Evolutionary conservation across 2,797 vertebrate genomes (phyloP).

Genomic region (Manis javanica): DNA sequence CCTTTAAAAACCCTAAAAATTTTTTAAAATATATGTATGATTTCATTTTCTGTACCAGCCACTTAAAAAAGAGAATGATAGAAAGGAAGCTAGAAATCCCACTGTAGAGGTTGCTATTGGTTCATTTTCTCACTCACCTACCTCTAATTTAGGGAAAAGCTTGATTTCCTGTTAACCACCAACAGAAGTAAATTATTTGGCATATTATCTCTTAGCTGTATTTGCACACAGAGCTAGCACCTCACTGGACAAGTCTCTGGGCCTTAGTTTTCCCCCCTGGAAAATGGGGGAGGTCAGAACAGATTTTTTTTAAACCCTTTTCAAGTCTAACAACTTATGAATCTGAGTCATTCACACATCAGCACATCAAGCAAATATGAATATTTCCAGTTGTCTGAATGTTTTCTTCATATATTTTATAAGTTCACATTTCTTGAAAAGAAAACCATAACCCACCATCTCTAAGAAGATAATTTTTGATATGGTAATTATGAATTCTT

Average conservation of each 20-base stretch:
- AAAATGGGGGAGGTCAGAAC: not conserved
- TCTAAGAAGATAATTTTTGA: not conserved
- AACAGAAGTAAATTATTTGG: not conserved
- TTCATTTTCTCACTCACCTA: not conserved
- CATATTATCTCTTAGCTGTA: not conserved
- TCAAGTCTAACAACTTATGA: not conserved
- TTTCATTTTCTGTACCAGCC: not conserved
- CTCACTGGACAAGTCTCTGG: not conserved
- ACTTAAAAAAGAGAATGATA: not conserved
- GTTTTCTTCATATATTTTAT: constrained; percentile 26
- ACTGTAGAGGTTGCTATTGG: not conserved
- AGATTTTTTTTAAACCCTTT: not conserved
- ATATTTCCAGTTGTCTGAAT: not conserved
- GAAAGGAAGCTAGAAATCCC: not conserved
- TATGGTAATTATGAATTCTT: constrained; percentile 15
- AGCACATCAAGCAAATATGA: not conserved
- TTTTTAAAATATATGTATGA: not conserved
- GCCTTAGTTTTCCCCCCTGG: not conserved
- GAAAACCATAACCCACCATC: not conserved
- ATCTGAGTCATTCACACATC: constrained; percentile 14
- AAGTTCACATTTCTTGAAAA: not conserved
- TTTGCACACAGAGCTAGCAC: not conserved
- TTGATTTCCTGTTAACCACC: not conserved
- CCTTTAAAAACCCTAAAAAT: not conserved
- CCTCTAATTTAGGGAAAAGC: not conserved